Conservation (phyloP, 1,140 invertebrate genomes). For the Mizuhopecten yessoensis region DNA sequence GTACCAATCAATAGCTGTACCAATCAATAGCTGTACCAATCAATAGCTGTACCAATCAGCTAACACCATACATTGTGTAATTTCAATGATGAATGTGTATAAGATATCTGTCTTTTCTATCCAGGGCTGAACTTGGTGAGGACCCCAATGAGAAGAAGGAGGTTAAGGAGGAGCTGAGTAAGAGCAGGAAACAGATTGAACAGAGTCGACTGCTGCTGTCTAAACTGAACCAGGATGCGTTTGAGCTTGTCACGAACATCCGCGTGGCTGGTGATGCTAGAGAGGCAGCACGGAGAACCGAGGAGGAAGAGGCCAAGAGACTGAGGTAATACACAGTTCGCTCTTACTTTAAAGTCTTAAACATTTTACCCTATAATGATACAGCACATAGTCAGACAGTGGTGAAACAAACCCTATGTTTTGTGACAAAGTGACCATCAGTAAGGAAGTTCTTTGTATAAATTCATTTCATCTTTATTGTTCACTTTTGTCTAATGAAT, state of each 20-base stretch:
- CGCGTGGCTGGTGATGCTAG: slow-evolving; percentile 82
- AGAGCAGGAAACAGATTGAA: slow-evolving; percentile 82
- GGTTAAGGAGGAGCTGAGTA: slow-evolving; percentile 81
- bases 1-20: too few species aligned
- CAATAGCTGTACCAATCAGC: too few species aligned
- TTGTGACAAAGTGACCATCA: too few species aligned
- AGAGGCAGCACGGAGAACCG: slow-evolving; percentile 78
- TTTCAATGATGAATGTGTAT: too few species aligned
- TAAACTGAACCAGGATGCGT: slow-evolving; percentile 82
- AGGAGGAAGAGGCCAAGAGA: slow-evolving; percentile 81
- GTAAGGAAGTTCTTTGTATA: background rate
- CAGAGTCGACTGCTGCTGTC: slow-evolving; percentile 79
- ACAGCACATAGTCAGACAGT: too few species aligned
- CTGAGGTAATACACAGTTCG: slow-evolving; percentile 77
- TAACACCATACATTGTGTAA: too few species aligned
- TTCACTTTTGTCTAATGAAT: background rate
- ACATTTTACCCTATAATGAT: too few species aligned
- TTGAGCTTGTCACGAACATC: slow-evolving; percentile 83
- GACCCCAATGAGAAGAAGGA: slow-evolving; percentile 79
- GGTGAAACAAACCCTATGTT: too few species aligned
- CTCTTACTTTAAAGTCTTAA: background rate
- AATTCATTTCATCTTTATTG: background rate
- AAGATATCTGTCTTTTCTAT: slow-evolving; percentile 51
- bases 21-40: too few species aligned
- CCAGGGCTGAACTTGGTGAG: slow-evolving; percentile 79